Evolutionary conservation across 2,113 vertebrate genomes (phyloP).

Genomic region (Laticauda colubrina): DNA sequence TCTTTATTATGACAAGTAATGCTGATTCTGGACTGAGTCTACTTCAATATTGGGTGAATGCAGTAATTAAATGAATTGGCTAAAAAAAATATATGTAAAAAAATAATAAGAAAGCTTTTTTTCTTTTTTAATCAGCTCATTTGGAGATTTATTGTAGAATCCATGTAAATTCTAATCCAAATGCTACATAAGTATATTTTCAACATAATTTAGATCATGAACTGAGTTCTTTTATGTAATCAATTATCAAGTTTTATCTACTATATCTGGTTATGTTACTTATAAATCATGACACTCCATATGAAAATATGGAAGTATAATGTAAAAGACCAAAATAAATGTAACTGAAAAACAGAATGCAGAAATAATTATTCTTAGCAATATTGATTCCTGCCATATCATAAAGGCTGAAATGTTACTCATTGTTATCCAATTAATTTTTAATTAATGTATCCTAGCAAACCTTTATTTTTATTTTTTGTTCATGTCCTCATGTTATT

Average conservation of each 20-base stretch:
- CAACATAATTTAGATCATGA: neutral
- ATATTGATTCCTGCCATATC: neutral
- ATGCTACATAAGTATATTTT: neutral
- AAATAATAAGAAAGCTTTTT: neutral
- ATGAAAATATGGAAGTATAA: neutral
- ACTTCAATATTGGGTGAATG: neutral
- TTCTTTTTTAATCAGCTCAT: neutral
- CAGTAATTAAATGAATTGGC: neutral
- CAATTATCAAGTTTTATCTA: neutral
- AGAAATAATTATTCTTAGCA: neutral
- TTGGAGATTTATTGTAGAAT: neutral
- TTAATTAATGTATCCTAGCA: neutral
- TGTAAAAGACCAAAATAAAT: neutral
- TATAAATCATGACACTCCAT: neutral
- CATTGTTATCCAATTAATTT: neutral
- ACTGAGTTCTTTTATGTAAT: neutral
- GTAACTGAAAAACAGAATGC: neutral
- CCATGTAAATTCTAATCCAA: neutral
- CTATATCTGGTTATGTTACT: neutral
- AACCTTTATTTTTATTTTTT: neutral
- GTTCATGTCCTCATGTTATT: neutral
- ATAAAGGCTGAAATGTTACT: neutral
- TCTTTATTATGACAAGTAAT: no score
- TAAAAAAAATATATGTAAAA: neutral
- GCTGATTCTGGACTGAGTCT: neutral